Base-by-base conservation (phyloP, 2,797 vertebrate genomes). In the Arnoldichthys spilopterus region DNA sequence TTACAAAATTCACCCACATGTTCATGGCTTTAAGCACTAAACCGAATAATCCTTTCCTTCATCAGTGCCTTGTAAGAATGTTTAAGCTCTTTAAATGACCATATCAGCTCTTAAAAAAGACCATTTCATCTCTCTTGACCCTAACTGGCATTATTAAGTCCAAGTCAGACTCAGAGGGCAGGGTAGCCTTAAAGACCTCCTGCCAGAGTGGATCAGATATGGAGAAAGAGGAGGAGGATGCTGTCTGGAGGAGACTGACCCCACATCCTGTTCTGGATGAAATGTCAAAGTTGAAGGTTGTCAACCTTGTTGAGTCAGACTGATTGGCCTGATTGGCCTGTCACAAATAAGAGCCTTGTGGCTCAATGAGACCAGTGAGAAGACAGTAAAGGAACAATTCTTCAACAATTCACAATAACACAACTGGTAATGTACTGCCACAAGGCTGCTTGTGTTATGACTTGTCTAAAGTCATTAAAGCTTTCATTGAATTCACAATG, bases 361-460 rank as follows among this genome's bases (percentile, higher is more conserved):
- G 82, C 47, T n/a, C n/a, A n/a, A n/a, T n/a, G n/a, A n/a, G 83
- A 83, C 86, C 86, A 88, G 86, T 90, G 88, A 89, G 83, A 72
- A 78, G 82, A 69, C 82, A 76, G 86, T 72, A 74, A 59, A 83
- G 72, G 32, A 68, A 77, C 45, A 72, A 72, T 58, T 61, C 43
- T 13, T 15, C 43, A 47, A 47, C 13, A n/a, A n/a, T 18, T 28
- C 59, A 63, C n/a, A 32, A 1, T 18, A 34, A 12, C 3, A 15
- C 28, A 58, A 75, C 32, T 64, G 47, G 58, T 71, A 20, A 80
- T 70, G 58, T 20, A 62, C 18, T 30, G 13, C 49, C 24, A 49
- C 40, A 49, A 68, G 40, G 8, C 51, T 59, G n/a, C 54, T 71
- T 34, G 45, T 64, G 58, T 64, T n/a, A 40, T 4, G 22, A 34